Conservation (phyloP, 2,888 invertebrate genomes). For the Eupeodes luniger region DNA sequence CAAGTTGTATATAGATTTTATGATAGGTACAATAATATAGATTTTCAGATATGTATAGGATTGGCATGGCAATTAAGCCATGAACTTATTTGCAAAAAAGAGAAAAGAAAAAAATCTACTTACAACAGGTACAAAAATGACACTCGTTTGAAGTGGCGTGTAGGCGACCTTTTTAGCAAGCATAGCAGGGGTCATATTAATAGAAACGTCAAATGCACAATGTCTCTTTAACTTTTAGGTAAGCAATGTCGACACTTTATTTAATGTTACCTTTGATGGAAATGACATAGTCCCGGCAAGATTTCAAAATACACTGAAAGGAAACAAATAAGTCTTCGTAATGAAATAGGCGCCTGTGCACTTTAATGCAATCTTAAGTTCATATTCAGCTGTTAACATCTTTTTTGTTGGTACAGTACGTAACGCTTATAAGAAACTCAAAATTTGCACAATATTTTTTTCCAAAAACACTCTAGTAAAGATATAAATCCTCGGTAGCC, state of each 20-base stretch:
- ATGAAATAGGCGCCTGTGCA: no score
- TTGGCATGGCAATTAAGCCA: slow-evolving; percentile 36
- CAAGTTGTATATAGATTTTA: neutral
- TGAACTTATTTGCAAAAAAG: slow-evolving; percentile 41
- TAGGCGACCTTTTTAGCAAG: slow-evolving; percentile 48
- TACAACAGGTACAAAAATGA: slow-evolving; percentile 35
- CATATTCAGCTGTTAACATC: no score
- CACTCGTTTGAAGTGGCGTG: slow-evolving; percentile 21
- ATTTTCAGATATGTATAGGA: slow-evolving; percentile 45
- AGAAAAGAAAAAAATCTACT: neutral
- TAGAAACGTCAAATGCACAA: slow-evolving; percentile 43
- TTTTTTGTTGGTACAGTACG: no score
- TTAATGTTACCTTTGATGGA: neutral
- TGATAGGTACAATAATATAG: slow-evolving; percentile 1
- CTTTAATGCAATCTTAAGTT: no score
- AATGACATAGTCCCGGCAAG: slow-evolving; percentile 6
- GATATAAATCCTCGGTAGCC: no score
- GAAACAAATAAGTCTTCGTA: no score
- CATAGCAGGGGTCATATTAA: slow-evolving; percentile 45
- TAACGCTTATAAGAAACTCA: no score
- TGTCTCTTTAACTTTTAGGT: neutral
- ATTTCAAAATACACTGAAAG: slow-evolving; percentile 2
- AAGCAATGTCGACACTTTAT: slow-evolving; percentile 11
- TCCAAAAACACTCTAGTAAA: no score
- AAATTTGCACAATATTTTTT: no score